Percentiles rank a stretch among this genome's conserved stretches.
These are phyloP conservation scores for Rhagonycha lutea DNA, from an alignment of 2,888 invertebrate species.

Conservation along the genomic window DNA sequence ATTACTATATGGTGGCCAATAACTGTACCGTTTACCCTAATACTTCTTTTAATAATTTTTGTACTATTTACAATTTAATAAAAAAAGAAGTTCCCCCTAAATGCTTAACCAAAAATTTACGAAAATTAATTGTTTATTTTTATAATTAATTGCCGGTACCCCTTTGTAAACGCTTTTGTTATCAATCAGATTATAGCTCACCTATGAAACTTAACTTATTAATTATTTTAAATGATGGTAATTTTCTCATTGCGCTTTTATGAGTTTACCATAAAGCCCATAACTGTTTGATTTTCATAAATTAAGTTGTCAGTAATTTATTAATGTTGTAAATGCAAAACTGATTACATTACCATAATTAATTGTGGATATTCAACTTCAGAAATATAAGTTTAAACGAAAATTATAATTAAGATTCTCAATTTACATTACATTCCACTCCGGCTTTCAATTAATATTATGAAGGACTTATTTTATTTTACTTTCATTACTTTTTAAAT, in stretches of 20 bases:
- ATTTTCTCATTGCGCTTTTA: background rate
- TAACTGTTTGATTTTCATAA: background rate
- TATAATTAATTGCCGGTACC: too few species aligned
- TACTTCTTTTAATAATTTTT: too few species aligned
- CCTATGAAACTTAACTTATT: background rate
- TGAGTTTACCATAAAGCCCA: background rate
- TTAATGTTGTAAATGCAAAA: background rate
- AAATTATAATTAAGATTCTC: background rate
- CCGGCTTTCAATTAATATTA: background rate
- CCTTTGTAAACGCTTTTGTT: background rate
- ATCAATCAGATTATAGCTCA: background rate
- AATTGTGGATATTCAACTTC: background rate
- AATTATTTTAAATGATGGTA: background rate
- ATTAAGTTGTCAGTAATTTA: background rate
- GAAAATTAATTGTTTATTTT: too few species aligned
- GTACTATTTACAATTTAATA: too few species aligned
- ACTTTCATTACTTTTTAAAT: background rate
- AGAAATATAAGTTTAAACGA: background rate
- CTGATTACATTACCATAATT: background rate
- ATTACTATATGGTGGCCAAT: too few species aligned
- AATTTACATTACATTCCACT: background rate
- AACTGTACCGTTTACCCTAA: too few species aligned
- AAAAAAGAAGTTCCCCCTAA: too few species aligned
- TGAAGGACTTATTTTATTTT: background rate
- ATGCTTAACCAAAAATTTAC: too few species aligned